Evolutionary conservation across 2,113 vertebrate genomes (phyloP).

Genomic region (Butorides virescens): DNA sequence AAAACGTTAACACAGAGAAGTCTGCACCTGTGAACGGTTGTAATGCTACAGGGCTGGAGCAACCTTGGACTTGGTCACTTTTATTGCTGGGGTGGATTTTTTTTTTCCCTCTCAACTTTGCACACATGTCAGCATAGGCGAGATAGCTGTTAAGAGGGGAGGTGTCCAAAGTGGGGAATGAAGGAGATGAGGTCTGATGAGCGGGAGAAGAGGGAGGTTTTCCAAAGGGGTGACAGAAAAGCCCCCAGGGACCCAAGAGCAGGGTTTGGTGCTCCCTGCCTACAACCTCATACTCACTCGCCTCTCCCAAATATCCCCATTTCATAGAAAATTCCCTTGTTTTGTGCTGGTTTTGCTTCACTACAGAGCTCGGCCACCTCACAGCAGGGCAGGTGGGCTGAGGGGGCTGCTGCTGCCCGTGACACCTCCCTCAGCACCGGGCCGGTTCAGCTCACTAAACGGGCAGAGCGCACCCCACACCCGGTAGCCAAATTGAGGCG

Average conservation of each 20-base stretch:
- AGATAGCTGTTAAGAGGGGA: neutral
- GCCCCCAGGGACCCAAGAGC: rapidly evolving
- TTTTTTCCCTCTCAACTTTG: neutral
- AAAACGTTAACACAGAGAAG: rapidly evolving
- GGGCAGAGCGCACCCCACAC: neutral
- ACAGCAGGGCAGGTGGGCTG: neutral
- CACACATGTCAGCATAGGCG: rapidly evolving
- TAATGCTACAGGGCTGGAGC: neutral
- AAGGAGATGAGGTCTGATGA: neutral
- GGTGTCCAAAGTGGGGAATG: rapidly evolving
- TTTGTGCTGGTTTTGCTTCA: neutral
- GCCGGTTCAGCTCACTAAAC: neutral
- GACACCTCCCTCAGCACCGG: neutral
- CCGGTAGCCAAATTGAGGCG: neutral
- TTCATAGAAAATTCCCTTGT: rapidly evolving
- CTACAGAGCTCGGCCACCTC: neutral
- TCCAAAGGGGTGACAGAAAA: neutral
- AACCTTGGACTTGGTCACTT: conserved; percentile 32
- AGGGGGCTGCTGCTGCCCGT: too few relatives aligned
- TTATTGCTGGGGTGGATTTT: neutral
- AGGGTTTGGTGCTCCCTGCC: neutral
- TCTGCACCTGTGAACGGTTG: rapidly evolving
- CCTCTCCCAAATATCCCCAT: rapidly evolving
- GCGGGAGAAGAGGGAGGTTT: neutral
- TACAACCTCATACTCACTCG: neutral